Conservation (phyloP, 2,797 vertebrate species). For the Megalops cyprinoides region DNA sequence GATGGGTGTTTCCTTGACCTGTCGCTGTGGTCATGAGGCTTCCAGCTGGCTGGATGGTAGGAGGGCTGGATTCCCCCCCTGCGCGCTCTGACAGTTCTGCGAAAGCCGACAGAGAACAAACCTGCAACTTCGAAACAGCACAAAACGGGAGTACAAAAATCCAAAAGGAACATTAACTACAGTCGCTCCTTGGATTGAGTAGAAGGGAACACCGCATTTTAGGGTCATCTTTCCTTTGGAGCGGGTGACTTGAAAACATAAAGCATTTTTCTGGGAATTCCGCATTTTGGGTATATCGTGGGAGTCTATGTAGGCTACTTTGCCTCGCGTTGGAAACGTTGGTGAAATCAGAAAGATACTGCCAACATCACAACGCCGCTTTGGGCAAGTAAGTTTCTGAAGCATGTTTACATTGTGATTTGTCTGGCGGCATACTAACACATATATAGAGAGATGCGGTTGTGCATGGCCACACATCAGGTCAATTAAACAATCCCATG, state of each 20-base stretch:
- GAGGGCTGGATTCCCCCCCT: slow-evolving; percentile 50
- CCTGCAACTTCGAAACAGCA: slow-evolving; percentile 27
- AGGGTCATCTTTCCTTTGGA: slow-evolving; percentile 12
- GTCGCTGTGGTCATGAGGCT: slow-evolving; percentile 45
- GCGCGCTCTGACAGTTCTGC: slow-evolving; percentile 54
- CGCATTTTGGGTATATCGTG: slow-evolving; percentile 23
- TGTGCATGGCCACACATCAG: not conserved
- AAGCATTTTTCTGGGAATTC: slow-evolving; percentile 28
- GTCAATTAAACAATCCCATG: not conserved
- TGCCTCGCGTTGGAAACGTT: slow-evolving; percentile 30
- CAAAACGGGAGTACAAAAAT: slow-evolving; percentile 32
- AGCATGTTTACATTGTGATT: not conserved
- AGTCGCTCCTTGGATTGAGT: not conserved
- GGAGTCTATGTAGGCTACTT: slow-evolving; percentile 23
- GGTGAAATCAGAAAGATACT: slow-evolving; percentile 24
- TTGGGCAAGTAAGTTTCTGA: slow-evolving; percentile 30
- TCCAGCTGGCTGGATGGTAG: slow-evolving; percentile 42
- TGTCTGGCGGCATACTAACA: not conserved
- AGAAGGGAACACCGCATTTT: slow-evolving; percentile 5
- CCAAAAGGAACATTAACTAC: not conserved
- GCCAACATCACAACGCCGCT: slow-evolving; percentile 19
- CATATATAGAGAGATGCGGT: no score
- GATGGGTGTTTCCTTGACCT: slow-evolving; percentile 43
- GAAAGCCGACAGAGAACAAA: slow-evolving; percentile 28
- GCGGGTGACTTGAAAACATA: slow-evolving; percentile 1